Percentiles rank a stretch among this genome's conserved stretches.
These are phyloP conservation scores for Sinocyclocheilus anophthalmus DNA, from an alignment of 2,113 vertebrate species.

Conservation along the genomic window DNA sequence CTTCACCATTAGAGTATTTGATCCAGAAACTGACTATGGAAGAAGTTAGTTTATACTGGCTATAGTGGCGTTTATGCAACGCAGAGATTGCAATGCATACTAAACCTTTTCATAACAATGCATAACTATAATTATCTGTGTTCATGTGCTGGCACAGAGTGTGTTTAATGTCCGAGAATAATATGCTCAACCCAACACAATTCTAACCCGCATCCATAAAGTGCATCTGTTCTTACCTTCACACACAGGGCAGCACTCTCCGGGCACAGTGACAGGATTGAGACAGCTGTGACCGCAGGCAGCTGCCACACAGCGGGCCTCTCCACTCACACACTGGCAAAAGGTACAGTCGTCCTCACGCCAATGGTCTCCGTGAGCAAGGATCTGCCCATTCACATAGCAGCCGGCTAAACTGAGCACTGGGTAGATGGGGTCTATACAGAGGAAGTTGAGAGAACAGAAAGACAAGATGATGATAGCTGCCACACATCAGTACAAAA, in stretches of 20 bases:
- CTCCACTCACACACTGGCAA: constrained; percentile 88
- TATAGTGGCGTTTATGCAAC: background rate
- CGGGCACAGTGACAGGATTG: constrained; percentile 86
- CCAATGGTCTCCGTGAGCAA: constrained; percentile 88
- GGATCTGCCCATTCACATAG: constrained; percentile 87
- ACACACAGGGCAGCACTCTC: constrained; percentile 88
- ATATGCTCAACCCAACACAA: background rate
- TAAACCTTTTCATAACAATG: background rate
- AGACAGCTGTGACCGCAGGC: constrained; percentile 88
- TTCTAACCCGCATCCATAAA: constrained; percentile 30
- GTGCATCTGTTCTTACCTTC: constrained; percentile 75
- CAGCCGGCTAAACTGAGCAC: constrained; percentile 85
- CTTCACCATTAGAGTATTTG: background rate
- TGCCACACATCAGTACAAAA: background rate
- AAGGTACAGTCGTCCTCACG: constrained; percentile 90
- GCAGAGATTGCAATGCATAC: background rate
- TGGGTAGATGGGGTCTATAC: constrained; percentile 81
- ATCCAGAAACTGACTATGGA: background rate
- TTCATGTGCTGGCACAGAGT: background rate
- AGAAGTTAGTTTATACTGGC: background rate
- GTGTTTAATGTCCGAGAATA: background rate
- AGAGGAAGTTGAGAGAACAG: background rate
- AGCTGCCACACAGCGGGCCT: constrained; percentile 83
- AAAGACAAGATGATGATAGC: background rate
- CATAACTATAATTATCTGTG: background rate